A percentile compares a stretch with the other conserved stretches of the same genome.
Conservation (phyloP, 2,113 vertebrate genomes). For the Tragulus kanchil region DNA sequence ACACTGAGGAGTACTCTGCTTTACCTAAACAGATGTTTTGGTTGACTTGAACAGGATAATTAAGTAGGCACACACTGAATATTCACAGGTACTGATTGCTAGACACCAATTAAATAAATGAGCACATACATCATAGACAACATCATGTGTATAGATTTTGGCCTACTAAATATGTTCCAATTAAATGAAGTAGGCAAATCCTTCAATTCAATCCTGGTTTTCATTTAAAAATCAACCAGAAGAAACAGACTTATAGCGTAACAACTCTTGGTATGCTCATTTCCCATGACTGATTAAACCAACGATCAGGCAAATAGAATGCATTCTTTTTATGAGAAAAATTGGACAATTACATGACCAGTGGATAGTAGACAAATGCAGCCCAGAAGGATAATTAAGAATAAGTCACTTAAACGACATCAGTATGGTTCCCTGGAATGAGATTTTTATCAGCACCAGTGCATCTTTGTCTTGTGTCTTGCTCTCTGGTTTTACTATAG, state of each 20-base stretch:
- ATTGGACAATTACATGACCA: neutral
- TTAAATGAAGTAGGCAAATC: neutral
- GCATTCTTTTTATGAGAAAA: neutral
- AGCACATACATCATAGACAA: neutral
- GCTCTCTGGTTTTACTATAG: neutral
- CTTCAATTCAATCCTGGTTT: neutral
- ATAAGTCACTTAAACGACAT: neutral
- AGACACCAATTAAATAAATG: neutral
- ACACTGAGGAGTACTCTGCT: neutral
- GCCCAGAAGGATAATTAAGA: neutral
- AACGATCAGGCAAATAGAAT: neutral
- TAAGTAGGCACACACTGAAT: constrained; percentile 5
- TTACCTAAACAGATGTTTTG: neutral
- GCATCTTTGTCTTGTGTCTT: neutral
- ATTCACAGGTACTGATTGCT: neutral
- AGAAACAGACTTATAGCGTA: neutral
- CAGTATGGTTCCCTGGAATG: neutral
- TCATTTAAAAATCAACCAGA: constrained; percentile 18
- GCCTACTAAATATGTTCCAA: neutral
- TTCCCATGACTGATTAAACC: neutral
- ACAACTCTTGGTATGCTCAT: neutral
- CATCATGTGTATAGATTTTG: constrained; percentile 22
- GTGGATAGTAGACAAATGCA: neutral
- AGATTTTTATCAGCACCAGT: neutral
- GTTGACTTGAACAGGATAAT: constrained; percentile 32